Evolutionary conservation across 2,888 invertebrate species (phyloP).

Genomic region (Peribatodes rhomboidaria): DNA sequence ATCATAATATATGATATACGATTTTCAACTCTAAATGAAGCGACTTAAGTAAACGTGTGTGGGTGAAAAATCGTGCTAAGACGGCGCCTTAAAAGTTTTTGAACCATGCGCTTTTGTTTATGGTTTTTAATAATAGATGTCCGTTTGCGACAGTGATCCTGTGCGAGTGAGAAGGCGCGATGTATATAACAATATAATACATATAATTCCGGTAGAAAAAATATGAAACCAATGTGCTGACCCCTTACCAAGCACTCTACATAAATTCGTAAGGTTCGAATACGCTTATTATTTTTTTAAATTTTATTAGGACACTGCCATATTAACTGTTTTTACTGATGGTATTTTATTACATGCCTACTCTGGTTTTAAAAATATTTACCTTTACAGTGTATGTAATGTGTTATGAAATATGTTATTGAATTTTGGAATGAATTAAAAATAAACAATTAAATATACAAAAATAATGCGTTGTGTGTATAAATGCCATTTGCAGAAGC

Average conservation of each 20-base stretch:
- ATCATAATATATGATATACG: too few relatives aligned
- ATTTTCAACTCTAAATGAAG: too few relatives aligned
- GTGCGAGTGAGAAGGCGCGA: too few relatives aligned
- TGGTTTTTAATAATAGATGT: too few relatives aligned
- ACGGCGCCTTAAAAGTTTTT: too few relatives aligned
- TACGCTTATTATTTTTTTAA: constrained; percentile 83
- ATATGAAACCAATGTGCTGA: neutral
- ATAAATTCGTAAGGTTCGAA: constrained; percentile 39
- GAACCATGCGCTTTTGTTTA: too few relatives aligned
- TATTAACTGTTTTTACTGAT: constrained; percentile 55
- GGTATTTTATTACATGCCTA: constrained; percentile 25
- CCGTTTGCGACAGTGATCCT: too few relatives aligned
- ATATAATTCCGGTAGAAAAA: too few relatives aligned
- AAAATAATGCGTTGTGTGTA: neutral
- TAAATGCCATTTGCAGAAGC: too few relatives aligned
- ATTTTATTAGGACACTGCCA: constrained; percentile 75
- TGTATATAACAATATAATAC: too few relatives aligned
- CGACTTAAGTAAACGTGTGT: too few relatives aligned
- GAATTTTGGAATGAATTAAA: constrained; percentile 4
- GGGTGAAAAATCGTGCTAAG: too few relatives aligned
- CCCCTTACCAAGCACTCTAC: constrained; percentile 6
- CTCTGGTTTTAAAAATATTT: neutral
- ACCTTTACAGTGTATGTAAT: neutral
- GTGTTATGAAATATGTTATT: neutral
- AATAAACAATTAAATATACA: neutral